Base-by-base conservation (phyloP, 2,888 invertebrate species). In the Cybosia mesomella region DNA sequence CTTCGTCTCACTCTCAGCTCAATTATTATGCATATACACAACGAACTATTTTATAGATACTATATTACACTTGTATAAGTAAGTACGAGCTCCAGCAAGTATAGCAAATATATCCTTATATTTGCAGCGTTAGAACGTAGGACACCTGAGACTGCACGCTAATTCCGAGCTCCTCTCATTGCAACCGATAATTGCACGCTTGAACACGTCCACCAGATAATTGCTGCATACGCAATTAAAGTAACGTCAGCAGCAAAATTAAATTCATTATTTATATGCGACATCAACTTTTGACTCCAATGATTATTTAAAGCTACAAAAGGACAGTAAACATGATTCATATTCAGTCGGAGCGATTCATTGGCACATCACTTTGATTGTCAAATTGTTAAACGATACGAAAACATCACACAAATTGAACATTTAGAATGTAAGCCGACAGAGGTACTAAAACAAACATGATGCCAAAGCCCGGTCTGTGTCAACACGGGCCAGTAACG, bases 251-350 rank as follows among this genome's bases (percentile, higher is more conserved):
- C 88, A 90, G 76, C 78, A 71, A 76, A 79, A 81, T 80, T 71
- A 76, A 81, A 79, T 82, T 82, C 77, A 74, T 67, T 73, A 72
- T 77, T 76, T 76, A 79, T 74, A 80, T 72, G 75, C 80, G 53
- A 60, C 66, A 70, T 70, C 77, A 67, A 62, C 77, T 74, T 73
- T 75, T 71, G 73, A 67, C 68, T 63, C 55, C 75, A 73, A 83
- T 88, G 87, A 91, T 87, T 90, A 89, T 92, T 91, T 89, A 88
- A 89, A 88, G 84, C 87, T 84, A 89, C 89, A 88, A 90, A 89
- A 89, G 86, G 84, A 89, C 86, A 89, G 87, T 89, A 85, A 86
- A 87, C 85, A 84, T 83, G 86, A 88, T 77, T 86, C 87, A 87
- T 85, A 83, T 82, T 85, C 81, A 72, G 83, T 53, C 21, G 80